These are phyloP conservation scores for Drepanosiphum platanoidis DNA, from an alignment of 2,888 invertebrate species.

Conservation along the genomic window DNA sequence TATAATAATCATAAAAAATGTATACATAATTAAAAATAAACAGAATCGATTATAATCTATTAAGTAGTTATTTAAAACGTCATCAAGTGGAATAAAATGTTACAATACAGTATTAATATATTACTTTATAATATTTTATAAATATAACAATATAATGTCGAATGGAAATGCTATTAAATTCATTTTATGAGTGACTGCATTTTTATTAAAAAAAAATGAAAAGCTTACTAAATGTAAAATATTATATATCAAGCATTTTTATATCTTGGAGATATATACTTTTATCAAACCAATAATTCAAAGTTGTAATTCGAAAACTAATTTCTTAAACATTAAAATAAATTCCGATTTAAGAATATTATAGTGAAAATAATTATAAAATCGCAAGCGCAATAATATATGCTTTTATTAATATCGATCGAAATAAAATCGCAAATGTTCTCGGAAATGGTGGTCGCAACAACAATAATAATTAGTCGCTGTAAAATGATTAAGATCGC, in stretches of 20 bases:
- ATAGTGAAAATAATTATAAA: too few relatives aligned
- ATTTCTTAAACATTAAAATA: neutral
- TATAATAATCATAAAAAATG: too few relatives aligned
- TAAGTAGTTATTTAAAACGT: neutral
- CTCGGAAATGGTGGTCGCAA: too few relatives aligned
- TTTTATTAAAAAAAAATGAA: neutral
- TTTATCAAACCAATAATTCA: slow-evolving; percentile 23
- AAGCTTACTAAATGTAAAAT: slow-evolving; percentile 22
- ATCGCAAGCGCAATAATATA: too few relatives aligned
- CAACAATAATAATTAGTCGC: too few relatives aligned
- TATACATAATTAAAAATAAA: too few relatives aligned
- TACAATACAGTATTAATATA: neutral
- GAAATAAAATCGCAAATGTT: too few relatives aligned
- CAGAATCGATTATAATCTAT: neutral
- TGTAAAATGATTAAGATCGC: too few relatives aligned
- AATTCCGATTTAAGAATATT: too few relatives aligned
- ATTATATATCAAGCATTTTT: neutral
- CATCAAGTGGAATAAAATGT: neutral
- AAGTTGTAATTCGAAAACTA: slow-evolving; percentile 17
- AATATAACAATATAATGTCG: neutral
- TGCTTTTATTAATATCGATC: too few relatives aligned
- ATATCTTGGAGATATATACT: neutral
- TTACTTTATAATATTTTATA: slow-evolving; percentile 13
- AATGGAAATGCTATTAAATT: slow-evolving; percentile 18
- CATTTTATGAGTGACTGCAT: neutral